A percentile compares a stretch with the other conserved stretches of the same genome.
Conservation (phyloP, 2,888 invertebrate species). For the Andrena camellia region DNA sequence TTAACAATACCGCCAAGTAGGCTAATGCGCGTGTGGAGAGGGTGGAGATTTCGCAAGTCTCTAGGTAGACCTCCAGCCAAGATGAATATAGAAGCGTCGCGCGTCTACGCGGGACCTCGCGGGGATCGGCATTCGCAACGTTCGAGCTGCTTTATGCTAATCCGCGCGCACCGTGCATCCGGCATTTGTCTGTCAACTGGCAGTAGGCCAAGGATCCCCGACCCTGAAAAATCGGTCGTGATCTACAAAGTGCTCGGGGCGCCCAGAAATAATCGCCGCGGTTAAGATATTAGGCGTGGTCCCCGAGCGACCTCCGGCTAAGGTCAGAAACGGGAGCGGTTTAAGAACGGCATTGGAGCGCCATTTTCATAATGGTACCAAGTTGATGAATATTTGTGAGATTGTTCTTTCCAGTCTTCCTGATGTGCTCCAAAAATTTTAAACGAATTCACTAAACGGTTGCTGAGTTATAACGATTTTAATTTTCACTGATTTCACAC, state of each 20-base stretch:
- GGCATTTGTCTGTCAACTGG: conserved; percentile 42
- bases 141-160: conserved; percentile 9
- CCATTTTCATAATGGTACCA: too few species aligned
- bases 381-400: too few species aligned
- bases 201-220: conserved; percentile 67
- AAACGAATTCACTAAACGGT: too few species aligned
- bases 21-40: conserved; percentile 48
- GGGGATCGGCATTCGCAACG: neutral
- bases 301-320: neutral
- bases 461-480: too few species aligned
- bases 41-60: conserved; percentile 39
- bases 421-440: too few species aligned
- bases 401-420: too few species aligned
- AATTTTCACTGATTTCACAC: too few species aligned
- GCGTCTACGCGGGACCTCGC: conserved; percentile 18
- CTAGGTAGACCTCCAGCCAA: neutral
- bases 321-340: neutral
- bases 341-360: too few species aligned
- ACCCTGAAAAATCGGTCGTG: conserved; percentile 56
- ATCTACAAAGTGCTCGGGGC: conserved; percentile 30
- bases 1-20: conserved; percentile 44
- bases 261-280: conserved; percentile 21
- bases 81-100: neutral
- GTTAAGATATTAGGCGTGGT: conserved; percentile 14
- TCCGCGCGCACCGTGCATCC: conserved; percentile 10